Percentiles rank a stretch among this genome's conserved stretches.
Evolutionary conservation across 2,113 vertebrate genomes (phyloP).

Genomic region (Acrocephalus arundinaceus): DNA sequence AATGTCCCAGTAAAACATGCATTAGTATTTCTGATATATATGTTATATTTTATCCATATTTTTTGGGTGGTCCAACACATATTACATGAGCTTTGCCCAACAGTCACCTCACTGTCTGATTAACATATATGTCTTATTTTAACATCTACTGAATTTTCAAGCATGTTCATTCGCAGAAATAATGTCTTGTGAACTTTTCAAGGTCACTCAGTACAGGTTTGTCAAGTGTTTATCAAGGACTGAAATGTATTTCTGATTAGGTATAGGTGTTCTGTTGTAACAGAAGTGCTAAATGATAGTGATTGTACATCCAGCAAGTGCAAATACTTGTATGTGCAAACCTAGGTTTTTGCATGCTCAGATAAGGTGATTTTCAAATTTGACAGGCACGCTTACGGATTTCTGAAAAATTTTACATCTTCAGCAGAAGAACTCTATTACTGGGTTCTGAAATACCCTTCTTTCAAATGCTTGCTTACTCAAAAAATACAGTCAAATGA

Average conservation of each 20-base stretch:
- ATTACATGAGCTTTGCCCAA: not conserved
- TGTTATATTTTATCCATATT: not conserved
- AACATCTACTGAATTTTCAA: not conserved
- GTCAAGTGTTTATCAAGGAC: not conserved
- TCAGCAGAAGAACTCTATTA: not conserved
- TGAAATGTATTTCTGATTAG: not conserved
- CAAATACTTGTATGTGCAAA: constrained; percentile 5
- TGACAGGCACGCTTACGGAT: not conserved
- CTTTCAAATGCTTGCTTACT: not conserved
- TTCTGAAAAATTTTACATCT: not conserved
- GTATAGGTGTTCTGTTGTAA: not conserved
- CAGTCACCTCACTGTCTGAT: not conserved
- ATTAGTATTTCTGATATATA: not conserved
- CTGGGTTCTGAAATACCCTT: not conserved
- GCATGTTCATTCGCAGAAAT: not conserved
- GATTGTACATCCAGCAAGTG: not conserved
- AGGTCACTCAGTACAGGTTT: not conserved
- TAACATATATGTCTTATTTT: not conserved
- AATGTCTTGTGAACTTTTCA: not conserved
- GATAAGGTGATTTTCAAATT: not conserved
- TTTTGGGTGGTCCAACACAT: not conserved
- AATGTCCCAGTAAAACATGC: not conserved
- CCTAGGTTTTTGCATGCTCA: not conserved
- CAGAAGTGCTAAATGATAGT: not conserved
- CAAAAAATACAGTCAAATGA: not conserved